Base-by-base conservation (phyloP, 2,113 vertebrate species). In the Tylochromis polylepis region DNA sequence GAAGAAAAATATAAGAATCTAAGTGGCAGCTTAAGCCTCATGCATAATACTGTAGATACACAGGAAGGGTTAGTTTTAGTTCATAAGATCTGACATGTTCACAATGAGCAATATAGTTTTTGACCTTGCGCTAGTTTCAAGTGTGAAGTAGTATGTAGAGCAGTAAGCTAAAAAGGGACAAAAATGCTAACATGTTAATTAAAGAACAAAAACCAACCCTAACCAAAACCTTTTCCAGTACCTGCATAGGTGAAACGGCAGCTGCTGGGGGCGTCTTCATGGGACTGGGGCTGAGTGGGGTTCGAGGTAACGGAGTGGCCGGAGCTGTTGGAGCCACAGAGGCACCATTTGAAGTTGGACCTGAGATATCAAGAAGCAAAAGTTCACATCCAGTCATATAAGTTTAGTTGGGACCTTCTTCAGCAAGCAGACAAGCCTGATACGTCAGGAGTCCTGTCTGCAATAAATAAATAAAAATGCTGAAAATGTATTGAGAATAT, bases 171-270 rank as follows among this genome's bases (percentile, higher is more conserved):
- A 77, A 31, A 77, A 12, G 6, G 3, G 46, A n/a, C 11, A 77
- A 81, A 43, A 60, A 29, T 81, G 55, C 22, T 43, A 72, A 72
- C 11, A 9, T 53, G 24, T 77, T 29, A 11, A 56, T 18, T 38
- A 65, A 65, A 65, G 12, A 41, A 11, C 14, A 6, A 24, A 16
- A 24, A 3, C 2, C 1, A n/a, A n/a, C n/a, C n/a, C n/a, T n/a
- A n/a, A n/a, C 29, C 29, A 31, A 31, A 65, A 65, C 12, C 22
- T 36, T 65, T 1, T 72, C 11, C 20, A 90, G n/a, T 86, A 99
- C 98, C 97, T 99, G 98, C 96, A 99, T 99, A 9, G 98, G 98
- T 18, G 98, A 98, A 2, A 99, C 98, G 14, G 98, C 98, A 22
- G 98, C 98, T 15, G 98, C 98, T 0, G 98, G 98, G 3, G 98